phyloP scores from a whole-genome alignment of 2,113 vertebrate species.

The Grus americana region DNA sequence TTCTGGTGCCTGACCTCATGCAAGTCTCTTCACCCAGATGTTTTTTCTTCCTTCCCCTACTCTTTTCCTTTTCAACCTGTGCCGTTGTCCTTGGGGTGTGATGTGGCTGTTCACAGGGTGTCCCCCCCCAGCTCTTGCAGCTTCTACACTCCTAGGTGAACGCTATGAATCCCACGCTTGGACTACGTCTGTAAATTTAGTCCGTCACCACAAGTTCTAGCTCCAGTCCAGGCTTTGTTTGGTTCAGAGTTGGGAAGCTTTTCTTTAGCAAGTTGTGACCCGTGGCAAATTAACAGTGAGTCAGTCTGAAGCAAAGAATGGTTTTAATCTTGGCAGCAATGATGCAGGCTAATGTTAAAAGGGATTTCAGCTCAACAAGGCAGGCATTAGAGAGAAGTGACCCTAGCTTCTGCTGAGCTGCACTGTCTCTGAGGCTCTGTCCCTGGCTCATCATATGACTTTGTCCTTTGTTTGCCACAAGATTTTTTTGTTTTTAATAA shows the following conservation, averaged over 20 bases:
- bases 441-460: accelerated
- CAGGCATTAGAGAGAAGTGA: background rate
- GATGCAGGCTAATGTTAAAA: accelerated
- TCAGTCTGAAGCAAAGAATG: background rate
- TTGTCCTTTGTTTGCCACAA: background rate
- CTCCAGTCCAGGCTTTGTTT: background rate
- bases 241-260: background rate
- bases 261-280: background rate
- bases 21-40: background rate
- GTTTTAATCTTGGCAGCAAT: background rate
- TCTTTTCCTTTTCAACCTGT: background rate
- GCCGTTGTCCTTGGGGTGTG: background rate
- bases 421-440: background rate
- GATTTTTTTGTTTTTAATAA: background rate
- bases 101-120: background rate
- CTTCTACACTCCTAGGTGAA: background rate
- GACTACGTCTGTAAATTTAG: background rate
- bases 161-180: background rate
- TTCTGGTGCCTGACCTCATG: background rate
- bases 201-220: background rate
- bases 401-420: background rate
- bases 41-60: background rate
- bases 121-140: background rate
- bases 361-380: background rate
- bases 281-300: background rate